Base-by-base conservation (phyloP, 2,113 vertebrate species). In the Carassius carassius region DNA sequence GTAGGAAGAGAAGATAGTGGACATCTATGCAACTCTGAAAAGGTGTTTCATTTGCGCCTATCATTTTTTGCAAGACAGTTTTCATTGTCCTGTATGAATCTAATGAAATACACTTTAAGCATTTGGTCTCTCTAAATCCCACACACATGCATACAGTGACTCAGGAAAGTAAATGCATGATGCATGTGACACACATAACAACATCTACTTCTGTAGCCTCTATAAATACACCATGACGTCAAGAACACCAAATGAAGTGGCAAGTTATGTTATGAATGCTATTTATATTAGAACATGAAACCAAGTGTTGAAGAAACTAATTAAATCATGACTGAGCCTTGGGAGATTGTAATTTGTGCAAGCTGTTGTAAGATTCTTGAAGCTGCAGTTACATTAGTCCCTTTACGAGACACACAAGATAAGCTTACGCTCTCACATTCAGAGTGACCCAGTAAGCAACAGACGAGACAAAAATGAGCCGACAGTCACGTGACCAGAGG, bases 311-410 rank as follows among this genome's bases (percentile, higher is more conserved):
- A 75, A 78, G 29, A 65, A 56, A 58, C 82, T 58, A 67, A 49
- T 85, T 49, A 65, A 81, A 86, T 89, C 79, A 75, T 60, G 67
- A 84, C 6, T 25, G 78, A 65, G 41, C 65, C 13, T 54, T 21
- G 69, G 29, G 17, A 63, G n/a, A 80, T 80, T 63, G 17, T 1
- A 29, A 17, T 80, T 44, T 79, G 77, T 17, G 16, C 58, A 80
- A 25, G n/a, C 5, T 65, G 37, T 12, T 19, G 13, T 63, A 54
- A 37, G 37, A 81, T 47, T 78, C 80, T 67, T 87, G 82, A 77
- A 70, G n/a, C 56, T 72, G 83, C 83, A 86, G 88, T 89, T 90
- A 87, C 78, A 77, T 44, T 25, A 17, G 84, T 80, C 84, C 76
- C 82, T 85, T 63, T 87, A 84, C 56, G 49, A 44, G 12, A 2